Evolutionary conservation across 2,888 invertebrate species (phyloP).

Genomic region (Aphodius granarius): DNA sequence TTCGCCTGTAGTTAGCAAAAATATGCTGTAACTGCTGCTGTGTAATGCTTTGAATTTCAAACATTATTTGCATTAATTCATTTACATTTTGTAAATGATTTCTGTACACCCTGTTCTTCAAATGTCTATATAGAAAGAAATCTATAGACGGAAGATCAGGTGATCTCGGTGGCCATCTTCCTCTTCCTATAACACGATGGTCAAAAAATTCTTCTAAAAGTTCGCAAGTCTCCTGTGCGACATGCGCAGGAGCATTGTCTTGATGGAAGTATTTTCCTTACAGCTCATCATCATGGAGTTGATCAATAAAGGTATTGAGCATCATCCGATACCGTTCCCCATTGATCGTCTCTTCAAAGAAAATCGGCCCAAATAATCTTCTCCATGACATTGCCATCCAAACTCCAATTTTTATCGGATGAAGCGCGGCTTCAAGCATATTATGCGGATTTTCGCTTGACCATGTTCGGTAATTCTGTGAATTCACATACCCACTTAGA

Average conservation of each 20-base stretch:
- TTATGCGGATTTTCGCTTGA: conserved; percentile 27
- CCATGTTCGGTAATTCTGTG: conserved; percentile 28
- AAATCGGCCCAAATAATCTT: conserved; percentile 24
- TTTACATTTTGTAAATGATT: background rate
- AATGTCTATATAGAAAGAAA: background rate
- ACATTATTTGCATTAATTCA: background rate
- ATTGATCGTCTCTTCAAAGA: conserved; percentile 23
- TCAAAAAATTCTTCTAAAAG: conserved; percentile 19
- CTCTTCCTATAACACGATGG: conserved; percentile 12
- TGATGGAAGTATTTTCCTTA: conserved; percentile 23
- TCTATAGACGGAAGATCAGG: background rate
- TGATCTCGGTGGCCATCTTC: background rate
- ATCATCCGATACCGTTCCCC: conserved; percentile 19
- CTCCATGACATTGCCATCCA: conserved; percentile 26
- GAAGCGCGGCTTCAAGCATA: conserved; percentile 20
- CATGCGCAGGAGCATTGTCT: conserved; percentile 23
- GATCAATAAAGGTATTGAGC: conserved; percentile 13
- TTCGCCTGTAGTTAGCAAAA: background rate
- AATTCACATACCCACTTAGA: conserved; percentile 29
- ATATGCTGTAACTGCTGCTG: background rate
- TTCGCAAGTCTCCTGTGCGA: conserved; percentile 9
- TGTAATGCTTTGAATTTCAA: background rate
- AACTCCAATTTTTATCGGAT: conserved; percentile 26
- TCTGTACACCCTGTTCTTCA: background rate
- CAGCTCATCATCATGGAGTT: conserved; percentile 23